Evolutionary conservation across 2,797 vertebrate species (phyloP).

Genomic region (Anguilla obscura): DNA sequence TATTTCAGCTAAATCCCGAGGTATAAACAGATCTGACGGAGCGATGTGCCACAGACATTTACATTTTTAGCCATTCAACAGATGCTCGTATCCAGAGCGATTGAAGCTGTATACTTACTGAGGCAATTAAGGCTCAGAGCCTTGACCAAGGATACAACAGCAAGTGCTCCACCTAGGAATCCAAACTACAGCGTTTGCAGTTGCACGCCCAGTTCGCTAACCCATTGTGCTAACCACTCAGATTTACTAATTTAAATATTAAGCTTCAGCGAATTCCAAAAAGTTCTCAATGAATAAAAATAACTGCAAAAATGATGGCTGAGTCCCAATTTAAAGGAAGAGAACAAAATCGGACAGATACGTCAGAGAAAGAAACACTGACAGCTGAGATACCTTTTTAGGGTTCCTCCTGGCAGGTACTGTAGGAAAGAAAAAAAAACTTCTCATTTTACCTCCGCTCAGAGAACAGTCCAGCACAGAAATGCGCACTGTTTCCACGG

Average conservation of each 20-base stretch:
- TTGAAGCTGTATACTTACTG: background rate
- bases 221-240: background rate
- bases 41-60: background rate
- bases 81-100: background rate
- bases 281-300: background rate
- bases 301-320: background rate
- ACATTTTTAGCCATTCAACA: background rate
- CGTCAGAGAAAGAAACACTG: background rate
- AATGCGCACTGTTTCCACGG: background rate
- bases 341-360: background rate
- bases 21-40: background rate
- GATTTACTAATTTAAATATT: background rate
- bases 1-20: background rate
- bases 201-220: background rate
- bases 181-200: background rate
- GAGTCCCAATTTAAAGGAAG: background rate
- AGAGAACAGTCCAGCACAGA: background rate
- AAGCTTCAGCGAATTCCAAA: background rate
- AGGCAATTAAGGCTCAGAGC: background rate
- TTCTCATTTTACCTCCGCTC: background rate
- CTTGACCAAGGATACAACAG: background rate
- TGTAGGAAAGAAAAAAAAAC: background rate
- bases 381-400: conserved; percentile 17
- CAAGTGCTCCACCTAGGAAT: background rate
- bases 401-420: conserved; percentile 30